These are phyloP conservation scores for Microplitis demolitor DNA, from an alignment of 1,140 invertebrate species.

Conservation along the genomic window DNA sequence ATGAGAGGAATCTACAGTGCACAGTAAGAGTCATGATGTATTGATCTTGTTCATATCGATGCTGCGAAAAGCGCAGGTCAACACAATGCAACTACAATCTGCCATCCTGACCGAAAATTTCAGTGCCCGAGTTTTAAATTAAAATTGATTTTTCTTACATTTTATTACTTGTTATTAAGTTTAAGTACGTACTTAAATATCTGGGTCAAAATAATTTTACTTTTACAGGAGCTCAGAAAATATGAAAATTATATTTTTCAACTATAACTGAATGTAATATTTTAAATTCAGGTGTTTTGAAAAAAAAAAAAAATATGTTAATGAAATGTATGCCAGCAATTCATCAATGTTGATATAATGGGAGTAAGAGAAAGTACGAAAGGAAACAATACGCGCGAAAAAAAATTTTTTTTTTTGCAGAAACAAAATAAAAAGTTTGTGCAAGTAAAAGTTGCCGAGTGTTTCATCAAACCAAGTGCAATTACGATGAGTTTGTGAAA, in stretches of 20 bases:
- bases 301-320: no score
- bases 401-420: neutral
- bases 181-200: neutral
- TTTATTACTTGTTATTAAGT: neutral
- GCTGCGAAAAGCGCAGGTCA: slow-evolving; percentile 10
- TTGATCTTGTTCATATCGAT: slow-evolving; percentile 4
- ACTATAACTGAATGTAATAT: no score
- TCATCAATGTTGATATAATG: neutral
- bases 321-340: neutral
- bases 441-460: neutral
- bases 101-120: neutral
- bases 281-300: no score
- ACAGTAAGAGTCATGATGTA: neutral
- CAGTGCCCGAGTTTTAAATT: neutral
- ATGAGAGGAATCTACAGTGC: neutral
- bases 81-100: neutral
- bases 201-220: neutral
- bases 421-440: neutral
- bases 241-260: no score
- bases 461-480: neutral
- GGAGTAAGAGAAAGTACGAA: neutral
- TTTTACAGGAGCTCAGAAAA: no score
- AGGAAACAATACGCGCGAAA: neutral
- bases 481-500: slow-evolving; percentile 1
- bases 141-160: neutral